Evolutionary conservation across 1,140 invertebrate species (phyloP), one percentile per base, ranked within the genome.

Genomic region (Anadara kagoshimensis): DNA sequence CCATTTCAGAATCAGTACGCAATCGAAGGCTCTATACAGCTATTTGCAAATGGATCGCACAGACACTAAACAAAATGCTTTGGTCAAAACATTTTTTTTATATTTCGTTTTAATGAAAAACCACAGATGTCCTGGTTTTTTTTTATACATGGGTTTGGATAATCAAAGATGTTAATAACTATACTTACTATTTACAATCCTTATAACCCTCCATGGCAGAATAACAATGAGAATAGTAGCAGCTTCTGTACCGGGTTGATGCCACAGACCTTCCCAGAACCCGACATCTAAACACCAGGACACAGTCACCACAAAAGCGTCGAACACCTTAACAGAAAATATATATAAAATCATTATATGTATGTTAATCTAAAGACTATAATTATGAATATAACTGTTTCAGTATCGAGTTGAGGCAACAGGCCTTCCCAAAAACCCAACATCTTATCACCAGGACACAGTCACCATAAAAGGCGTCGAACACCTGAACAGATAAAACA

Each of bases 121-220:
- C 16, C 8, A 47, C 16, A 47, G 8, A 47, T 47, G 45, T 47
- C 45, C 8, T 47, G 16, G 8, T 10, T 47, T 47, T 8, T 47
- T 16, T 10, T 47, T 16, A 10, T 47, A 47, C 16, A 47, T 16
- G 45, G 16, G 8, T 47, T 47, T 8, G 45, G 8, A 47, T 47
- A 47, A 10, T 47, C 8, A 16, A 10, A 47, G 16, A 10, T 10
- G 8, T 47, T 10, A 47, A 36, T 7, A 36, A 36, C 7, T 36
- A 18, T 45, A 75, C 83, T 80, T 74, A 87, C 85, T 87, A 62
- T 87, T 87, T 5, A 87, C 85, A 61, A 87, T 86, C 78, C 85
- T 86, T 41, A 87, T 79, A 3, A 87, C 84, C 74, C 85, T 77
- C 85, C 85, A 87, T 7, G 85, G 85, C n/a, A 87, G 51, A 22